Conservation (phyloP, 2,113 vertebrate genomes). For the Romanogobio albipinnatus region DNA sequence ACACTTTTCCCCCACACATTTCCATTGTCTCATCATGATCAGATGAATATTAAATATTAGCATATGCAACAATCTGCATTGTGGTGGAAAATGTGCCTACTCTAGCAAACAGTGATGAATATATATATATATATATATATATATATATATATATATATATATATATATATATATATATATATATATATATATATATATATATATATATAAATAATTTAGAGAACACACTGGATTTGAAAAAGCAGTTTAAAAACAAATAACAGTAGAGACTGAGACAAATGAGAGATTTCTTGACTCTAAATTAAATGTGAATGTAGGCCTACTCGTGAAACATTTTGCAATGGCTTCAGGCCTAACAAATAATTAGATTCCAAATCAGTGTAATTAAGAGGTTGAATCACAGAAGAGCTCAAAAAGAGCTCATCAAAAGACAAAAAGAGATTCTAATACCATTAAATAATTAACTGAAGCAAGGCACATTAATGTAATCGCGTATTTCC, state of each 20-base stretch:
- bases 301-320: conserved; percentile 65
- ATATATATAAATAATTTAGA: not conserved
- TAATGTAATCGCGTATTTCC: conserved; percentile 78
- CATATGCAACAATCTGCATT: not conserved
- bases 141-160: no score
- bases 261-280: not conserved
- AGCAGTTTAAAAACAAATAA: not conserved
- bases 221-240: not conserved
- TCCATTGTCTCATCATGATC: not conserved
- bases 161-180: no score
- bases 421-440: conserved; percentile 75
- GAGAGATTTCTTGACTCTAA: not conserved
- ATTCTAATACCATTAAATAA: conserved; percentile 71
- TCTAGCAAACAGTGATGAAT: no score
- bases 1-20: not conserved
- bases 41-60: not conserved
- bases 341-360: conserved; percentile 76
- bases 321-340: conserved; percentile 62
- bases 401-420: conserved; percentile 77
- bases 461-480: conserved; percentile 80
- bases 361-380: conserved; percentile 83
- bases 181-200: no score
- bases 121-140: no score
- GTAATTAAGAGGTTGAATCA: conserved; percentile 83
- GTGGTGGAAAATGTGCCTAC: not conserved